Conservation (phyloP, 2,113 vertebrate genomes). For the Anolis sagrei region DNA sequence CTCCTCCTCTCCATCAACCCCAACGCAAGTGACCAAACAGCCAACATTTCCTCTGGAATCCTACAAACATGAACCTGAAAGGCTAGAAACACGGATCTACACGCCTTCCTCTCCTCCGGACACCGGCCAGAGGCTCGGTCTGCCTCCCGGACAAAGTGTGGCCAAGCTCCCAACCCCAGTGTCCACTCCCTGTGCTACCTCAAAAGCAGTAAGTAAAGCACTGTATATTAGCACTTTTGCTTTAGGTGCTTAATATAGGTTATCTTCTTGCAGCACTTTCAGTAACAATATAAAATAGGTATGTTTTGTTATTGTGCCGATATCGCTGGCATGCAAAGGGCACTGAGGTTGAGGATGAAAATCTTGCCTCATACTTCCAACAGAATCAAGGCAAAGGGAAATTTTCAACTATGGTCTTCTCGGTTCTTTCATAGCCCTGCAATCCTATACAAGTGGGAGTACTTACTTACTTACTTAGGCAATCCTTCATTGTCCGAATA, state of each 20-base stretch:
- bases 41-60: constrained; percentile 87
- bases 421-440: not conserved
- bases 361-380: too few relatives aligned
- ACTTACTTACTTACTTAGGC: too few relatives aligned
- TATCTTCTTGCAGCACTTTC: not conserved
- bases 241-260: not conserved
- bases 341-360: not conserved
- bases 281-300: not conserved
- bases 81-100: constrained; percentile 80
- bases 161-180: constrained; percentile 79
- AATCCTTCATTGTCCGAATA: too few relatives aligned
- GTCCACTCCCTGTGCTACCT: constrained; percentile 79
- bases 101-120: constrained; percentile 86
- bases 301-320: not conserved
- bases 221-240: too few relatives aligned
- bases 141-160: constrained; percentile 71
- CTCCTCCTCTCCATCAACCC: constrained; percentile 89
- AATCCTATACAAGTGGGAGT: not conserved
- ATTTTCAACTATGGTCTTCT: not conserved
- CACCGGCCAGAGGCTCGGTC: constrained; percentile 83
- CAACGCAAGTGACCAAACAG: constrained; percentile 88
- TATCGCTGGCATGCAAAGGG: not conserved
- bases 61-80: constrained; percentile 84
- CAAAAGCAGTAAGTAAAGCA: constrained; percentile 85
- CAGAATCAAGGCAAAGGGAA: not conserved